Conservation (phyloP, 1,140 invertebrate species). For the Cotesia vestalis region DNA sequence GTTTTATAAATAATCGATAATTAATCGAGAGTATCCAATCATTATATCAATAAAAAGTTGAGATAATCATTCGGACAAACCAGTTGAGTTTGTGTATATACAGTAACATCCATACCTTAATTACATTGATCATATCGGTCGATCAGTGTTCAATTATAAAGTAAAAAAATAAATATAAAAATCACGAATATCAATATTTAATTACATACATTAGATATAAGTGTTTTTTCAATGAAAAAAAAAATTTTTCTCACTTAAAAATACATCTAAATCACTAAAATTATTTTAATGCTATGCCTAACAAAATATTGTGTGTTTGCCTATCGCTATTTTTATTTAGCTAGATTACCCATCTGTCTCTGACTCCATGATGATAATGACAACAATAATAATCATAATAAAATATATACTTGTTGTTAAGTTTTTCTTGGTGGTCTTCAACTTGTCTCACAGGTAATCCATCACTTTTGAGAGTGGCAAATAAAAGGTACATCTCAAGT, state of each 20-base stretch:
- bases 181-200: background rate
- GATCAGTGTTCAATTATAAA: constrained; percentile 1
- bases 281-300: constrained; percentile 8
- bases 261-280: constrained; percentile 15
- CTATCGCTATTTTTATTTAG: constrained; percentile 22
- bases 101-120: constrained; percentile 23
- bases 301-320: constrained; percentile 24
- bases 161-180: background rate
- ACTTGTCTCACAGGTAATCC: constrained; percentile 25
- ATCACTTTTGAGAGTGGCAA: constrained; percentile 21
- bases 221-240: background rate
- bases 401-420: constrained; percentile 3
- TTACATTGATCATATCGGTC: constrained; percentile 24
- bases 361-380: constrained; percentile 11
- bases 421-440: constrained; percentile 10
- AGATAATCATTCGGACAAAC: constrained; percentile 19
- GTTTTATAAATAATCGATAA: constrained; percentile 33
- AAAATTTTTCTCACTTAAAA: background rate
- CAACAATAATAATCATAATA: no score
- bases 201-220: no score
- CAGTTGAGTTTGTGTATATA: constrained; percentile 5
- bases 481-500: background rate
- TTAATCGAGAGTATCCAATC: constrained; percentile 29
- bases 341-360: constrained; percentile 27
- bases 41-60: constrained; percentile 23